Evolutionary conservation across 2,113 vertebrate species (phyloP), one percentile per base, ranked within the genome.

Genomic region (Heterochromis multidens): DNA sequence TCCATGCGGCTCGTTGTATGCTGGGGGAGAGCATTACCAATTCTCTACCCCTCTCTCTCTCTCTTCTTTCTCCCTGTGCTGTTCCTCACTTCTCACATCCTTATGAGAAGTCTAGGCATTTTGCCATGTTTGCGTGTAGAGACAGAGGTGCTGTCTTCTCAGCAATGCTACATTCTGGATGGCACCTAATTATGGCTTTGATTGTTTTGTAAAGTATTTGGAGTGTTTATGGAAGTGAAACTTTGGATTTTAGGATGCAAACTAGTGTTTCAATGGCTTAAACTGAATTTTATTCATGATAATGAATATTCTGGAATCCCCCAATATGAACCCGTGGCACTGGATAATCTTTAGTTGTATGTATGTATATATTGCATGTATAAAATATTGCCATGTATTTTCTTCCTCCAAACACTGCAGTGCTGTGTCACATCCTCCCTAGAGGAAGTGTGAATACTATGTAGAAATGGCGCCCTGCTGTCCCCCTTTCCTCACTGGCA

Each of bases 21-120:
- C 94, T 91, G 80, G 91, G 93, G 95, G 94, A 95, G 92, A 92
- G 93, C 92, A 95, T 94, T 95, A 95, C 93, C 89, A 93, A 95
- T 95, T 94, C 90, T 89, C 92, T 91, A 46, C 88, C 89, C 81
- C 88, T 79, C 89, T 76, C 88, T 82, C 87, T 83, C 80, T 58
- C 89, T 79, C 86, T 83, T 83, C 87, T 81, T 82, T 87, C 79
- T 80, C 88, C 57, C 80, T 60, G 62, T 54, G 31, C 91, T 59
- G 77, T 60, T 84, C 62, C 88, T 90, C 89, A 67, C 89, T 92
- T 85, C 86, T 86, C 87, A 94, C 87, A 87, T 91, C 92, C 90
- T 87, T 85, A 89, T 89, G 91, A 94, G 91, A 89, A 90, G 91
- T 88, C 87, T 88, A 91, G 92, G 93, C 94, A 89, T 77, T 89